Evolutionary conservation across 2,113 vertebrate species (phyloP).

Genomic region (Pseudorectes ferrugineus): DNA sequence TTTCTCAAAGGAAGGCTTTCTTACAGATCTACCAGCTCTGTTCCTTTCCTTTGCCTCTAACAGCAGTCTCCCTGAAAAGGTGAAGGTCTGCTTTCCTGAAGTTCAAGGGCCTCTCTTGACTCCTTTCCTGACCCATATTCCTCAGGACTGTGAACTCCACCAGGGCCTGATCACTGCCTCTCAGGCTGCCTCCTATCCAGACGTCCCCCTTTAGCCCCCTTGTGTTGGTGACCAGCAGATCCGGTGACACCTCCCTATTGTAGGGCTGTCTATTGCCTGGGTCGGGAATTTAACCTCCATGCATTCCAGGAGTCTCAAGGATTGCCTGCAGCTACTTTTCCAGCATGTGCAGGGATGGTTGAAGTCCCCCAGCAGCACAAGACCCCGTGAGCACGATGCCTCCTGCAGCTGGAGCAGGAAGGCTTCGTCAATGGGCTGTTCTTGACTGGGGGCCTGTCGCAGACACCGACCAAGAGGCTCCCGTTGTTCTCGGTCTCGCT

Average conservation of each 20-base stretch:
- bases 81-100: background rate
- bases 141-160: background rate
- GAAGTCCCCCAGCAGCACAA: background rate
- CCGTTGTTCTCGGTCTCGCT: background rate
- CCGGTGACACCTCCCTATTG: too few relatives aligned
- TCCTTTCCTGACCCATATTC: background rate
- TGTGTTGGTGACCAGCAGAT: background rate
- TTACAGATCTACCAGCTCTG: background rate
- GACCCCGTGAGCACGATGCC: background rate
- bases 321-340: background rate
- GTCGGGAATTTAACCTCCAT: background rate
- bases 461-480: background rate
- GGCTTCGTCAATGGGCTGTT: accelerated
- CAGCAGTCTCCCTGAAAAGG: accelerated
- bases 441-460: background rate
- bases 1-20: background rate
- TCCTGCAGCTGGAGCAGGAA: background rate
- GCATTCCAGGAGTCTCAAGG: background rate
- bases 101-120: background rate
- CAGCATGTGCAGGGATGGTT: too few relatives aligned
- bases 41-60: background rate
- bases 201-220: background rate
- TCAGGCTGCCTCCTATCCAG: background rate
- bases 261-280: background rate
- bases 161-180: background rate